Percentiles rank a stretch among this genome's conserved stretches.
phyloP scores from a whole-genome alignment of 2,888 invertebrate genomes.

The Drosophila imparisetae region DNA sequence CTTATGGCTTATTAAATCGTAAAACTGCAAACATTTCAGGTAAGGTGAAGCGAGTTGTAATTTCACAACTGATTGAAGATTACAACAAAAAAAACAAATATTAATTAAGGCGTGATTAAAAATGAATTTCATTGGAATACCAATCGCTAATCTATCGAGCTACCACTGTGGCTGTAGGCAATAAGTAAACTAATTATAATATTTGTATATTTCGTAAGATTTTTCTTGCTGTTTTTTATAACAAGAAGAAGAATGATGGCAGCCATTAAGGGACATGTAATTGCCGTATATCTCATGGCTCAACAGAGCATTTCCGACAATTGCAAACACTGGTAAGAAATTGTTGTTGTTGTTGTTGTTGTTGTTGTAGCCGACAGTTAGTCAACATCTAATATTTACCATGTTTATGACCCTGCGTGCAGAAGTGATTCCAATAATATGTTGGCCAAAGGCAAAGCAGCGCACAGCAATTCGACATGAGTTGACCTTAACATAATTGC shows the following conservation, averaged over 20 bases:
- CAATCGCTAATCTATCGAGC: too few relatives aligned
- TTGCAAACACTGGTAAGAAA: background rate
- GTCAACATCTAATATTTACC: slow-evolving; percentile 40
- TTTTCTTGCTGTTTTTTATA: slow-evolving; percentile 1
- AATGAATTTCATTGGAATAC: background rate
- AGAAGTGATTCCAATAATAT: slow-evolving; percentile 47
- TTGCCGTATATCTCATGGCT: slow-evolving; percentile 18
- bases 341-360: background rate
- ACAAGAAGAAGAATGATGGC: background rate
- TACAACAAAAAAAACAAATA: background rate
- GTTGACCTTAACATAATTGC: slow-evolving; percentile 59
- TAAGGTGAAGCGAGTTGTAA: slow-evolving; percentile 19
- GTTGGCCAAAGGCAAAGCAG: slow-evolving; percentile 34
- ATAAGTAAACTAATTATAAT: slow-evolving; percentile 11
- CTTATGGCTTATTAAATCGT: slow-evolving; percentile 74
- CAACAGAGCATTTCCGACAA: slow-evolving; percentile 36
- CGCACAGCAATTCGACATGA: slow-evolving; percentile 47
- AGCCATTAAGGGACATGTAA: slow-evolving; percentile 20
- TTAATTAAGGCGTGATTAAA: slow-evolving; percentile 1
- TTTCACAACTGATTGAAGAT: slow-evolving; percentile 28
- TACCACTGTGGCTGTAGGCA: background rate
- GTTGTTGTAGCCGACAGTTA: background rate
- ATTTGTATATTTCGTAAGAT: background rate
- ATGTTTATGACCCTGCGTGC: slow-evolving; percentile 43
- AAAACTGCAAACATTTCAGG: slow-evolving; percentile 51